Base-by-base conservation (phyloP, 2,888 invertebrate species). In the Pristionchus fissidentatus region DNA sequence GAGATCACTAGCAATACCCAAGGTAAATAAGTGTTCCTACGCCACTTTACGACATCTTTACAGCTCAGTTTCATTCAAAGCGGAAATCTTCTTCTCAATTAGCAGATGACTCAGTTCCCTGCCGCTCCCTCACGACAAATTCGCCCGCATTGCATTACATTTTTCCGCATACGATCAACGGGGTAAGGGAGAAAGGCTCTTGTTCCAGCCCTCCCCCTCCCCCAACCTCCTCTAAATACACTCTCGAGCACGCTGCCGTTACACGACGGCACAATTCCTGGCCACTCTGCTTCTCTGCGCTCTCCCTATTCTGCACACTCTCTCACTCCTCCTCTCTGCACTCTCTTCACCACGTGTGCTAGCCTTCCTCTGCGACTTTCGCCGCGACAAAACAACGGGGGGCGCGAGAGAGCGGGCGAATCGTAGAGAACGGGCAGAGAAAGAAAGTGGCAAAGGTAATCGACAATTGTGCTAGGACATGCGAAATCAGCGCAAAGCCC, bases 371-470 rank as follows among this genome's bases (percentile, higher is more conserved):
- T 26, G 3, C 55, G 3, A 70, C 66, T 70, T 38, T 5, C 0
- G 10, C 35, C n/a, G 35, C 19, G 62, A 0, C 35, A 22, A 19
- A 15, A 66, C 38, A 7, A 57, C 8, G 60, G 22, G 22, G 4
- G 13, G 55, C 22, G 55, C n/a, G 55, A 55, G 55, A 55, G 13
- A 55, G 10, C 22, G 22, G 4, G 8, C 55, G 7, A 19, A 70
- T 41, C 15, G 26, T n/a, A 41, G 70, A 70, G 70, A 70, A 26
- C 1, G n/a, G n/a, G 66, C 70, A 70, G 70, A 70, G 57, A 57
- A 26, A 55, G 57, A 29, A 57, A 57, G 57, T 57, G 57, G 57
- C 3, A 26, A 60, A 32, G 13, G 29, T n/a, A n/a, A 60, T 13
- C 32, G 60, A 22, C 60, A 32, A 60, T 32, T 32, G 15, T 32